Base-by-base conservation (phyloP, 2,113 vertebrate genomes). In the Smithornis capensis region DNA sequence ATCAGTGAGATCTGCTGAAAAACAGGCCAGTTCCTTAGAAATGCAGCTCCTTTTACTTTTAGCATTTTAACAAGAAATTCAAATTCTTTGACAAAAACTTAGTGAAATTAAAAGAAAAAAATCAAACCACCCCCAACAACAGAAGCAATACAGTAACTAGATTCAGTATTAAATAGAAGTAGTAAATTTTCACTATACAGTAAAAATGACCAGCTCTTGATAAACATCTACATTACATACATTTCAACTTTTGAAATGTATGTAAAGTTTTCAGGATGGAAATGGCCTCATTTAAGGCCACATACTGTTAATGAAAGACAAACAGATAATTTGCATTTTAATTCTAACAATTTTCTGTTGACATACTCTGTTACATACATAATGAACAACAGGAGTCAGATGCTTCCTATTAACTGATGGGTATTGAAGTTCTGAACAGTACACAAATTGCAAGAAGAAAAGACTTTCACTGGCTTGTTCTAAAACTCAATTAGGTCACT, bases 401-500 rank as follows among this genome's bases (percentile, higher is more conserved):
- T 33, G 71, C 63, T 87, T 94, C 65, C 67, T 92, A 65, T 85
- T 95, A 95, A 90, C 88, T 33, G 40, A 52, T 53, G 86, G 87
- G 67, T 52, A 67, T 75, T 65, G 57, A 67, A 91, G 88, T 87
- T 90, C 73, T 94, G 71, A 92, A 85, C 40, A 45, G 87, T 96
- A 96, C 4, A 89, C 69, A 95, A 96, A 93, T 17, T 76, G 44
- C 67, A 70, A 57, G 47, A 74, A 75, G 60, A 44, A 76, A 89
- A 73, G 93, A 37, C 64, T 81, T 64, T 68, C 64, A 82, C 65
- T 89, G 91, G 59, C 86, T 95, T 94, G 47, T 67, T 83, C 71
- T 89, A 94, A 94, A 96, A 97, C 84, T 68, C 71, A 94, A 94
- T 83, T 50, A 92, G 87, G 63, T 62, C 90, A 95, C 96, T 97